phyloP scores from a whole-genome alignment of 2,888 invertebrate species.

The Dromius quadrimaculatus region DNA sequence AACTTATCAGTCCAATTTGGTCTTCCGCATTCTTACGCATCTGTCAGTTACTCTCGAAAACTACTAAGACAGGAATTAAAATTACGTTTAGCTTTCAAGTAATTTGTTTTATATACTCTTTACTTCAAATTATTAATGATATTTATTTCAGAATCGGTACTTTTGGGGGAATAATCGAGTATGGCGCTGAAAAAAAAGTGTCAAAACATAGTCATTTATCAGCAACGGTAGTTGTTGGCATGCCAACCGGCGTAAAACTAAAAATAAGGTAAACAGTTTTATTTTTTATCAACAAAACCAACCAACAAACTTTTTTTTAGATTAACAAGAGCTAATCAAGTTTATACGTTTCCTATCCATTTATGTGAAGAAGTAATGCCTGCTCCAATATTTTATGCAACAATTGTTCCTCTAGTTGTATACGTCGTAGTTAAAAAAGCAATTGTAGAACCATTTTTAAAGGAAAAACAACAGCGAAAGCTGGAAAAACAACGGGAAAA shows the following conservation, averaged over 20 bases:
- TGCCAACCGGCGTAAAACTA: constrained; percentile 89
- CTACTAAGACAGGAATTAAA: constrained; percentile 84
- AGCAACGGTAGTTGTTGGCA: constrained; percentile 86
- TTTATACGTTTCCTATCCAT: constrained; percentile 89
- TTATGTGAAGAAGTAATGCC: constrained; percentile 91
- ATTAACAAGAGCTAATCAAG: constrained; percentile 87
- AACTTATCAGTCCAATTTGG: constrained; percentile 84
- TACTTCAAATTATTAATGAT: too few species aligned
- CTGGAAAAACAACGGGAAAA: constrained; percentile 85
- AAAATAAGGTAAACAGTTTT: constrained; percentile 79
- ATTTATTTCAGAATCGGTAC: constrained; percentile 80
- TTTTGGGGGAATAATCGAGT: constrained; percentile 88
- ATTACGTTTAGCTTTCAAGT: constrained; percentile 83
- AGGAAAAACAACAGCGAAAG: constrained; percentile 82
- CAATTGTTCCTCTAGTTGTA: constrained; percentile 85
- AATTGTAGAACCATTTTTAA: constrained; percentile 85
- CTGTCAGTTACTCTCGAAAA: constrained; percentile 82
- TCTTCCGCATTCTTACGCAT: constrained; percentile 82
- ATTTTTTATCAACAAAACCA: too few species aligned
- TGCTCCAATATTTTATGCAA: constrained; percentile 93
- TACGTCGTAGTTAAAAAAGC: constrained; percentile 87
- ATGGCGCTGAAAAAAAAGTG: constrained; percentile 92
- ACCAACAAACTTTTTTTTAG: constrained; percentile 66
- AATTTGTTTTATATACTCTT: constrained; percentile 53
- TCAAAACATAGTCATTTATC: constrained; percentile 90